A percentile compares a stretch with the other conserved stretches of the same genome.
phyloP scores from a whole-genome alignment of 2,113 vertebrate genomes.

The Tamias sibiricus region DNA sequence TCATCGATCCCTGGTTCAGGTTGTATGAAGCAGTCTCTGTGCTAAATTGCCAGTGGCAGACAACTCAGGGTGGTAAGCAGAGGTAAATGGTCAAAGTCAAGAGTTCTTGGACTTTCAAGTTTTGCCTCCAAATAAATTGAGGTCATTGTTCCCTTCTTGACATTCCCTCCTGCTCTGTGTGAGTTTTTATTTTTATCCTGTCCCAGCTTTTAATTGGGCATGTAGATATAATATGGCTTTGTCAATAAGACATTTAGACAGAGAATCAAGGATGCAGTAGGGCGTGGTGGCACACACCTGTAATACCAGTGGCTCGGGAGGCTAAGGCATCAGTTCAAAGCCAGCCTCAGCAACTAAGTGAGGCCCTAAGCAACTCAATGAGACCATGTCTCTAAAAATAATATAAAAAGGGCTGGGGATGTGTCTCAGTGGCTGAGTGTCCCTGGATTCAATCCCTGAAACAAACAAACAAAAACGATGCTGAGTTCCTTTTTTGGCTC shows the following conservation, averaged over 20 bases:
- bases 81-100: neutral
- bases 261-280: neutral
- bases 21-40: neutral
- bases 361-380: too few species aligned
- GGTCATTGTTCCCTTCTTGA: neutral
- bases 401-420: too few species aligned
- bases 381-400: too few species aligned
- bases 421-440: too few species aligned
- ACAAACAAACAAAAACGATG: neutral
- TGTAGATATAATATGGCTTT: slow-evolving; percentile 5
- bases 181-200: neutral
- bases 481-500: neutral
- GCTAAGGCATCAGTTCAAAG: too few species aligned
- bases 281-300: too few species aligned
- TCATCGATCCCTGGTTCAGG: neutral
- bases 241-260: slow-evolving; percentile 37
- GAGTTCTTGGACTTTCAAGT: neutral
- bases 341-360: too few species aligned
- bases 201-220: neutral
- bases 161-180: neutral
- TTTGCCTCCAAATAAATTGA: slow-evolving; percentile 44
- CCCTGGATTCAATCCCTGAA: too few species aligned
- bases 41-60: neutral
- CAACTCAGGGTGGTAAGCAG: neutral
- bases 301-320: too few species aligned